These are phyloP conservation scores for Hippocampus zosterae DNA, from an alignment of 2,113 vertebrate species.

Conservation along the genomic window DNA sequence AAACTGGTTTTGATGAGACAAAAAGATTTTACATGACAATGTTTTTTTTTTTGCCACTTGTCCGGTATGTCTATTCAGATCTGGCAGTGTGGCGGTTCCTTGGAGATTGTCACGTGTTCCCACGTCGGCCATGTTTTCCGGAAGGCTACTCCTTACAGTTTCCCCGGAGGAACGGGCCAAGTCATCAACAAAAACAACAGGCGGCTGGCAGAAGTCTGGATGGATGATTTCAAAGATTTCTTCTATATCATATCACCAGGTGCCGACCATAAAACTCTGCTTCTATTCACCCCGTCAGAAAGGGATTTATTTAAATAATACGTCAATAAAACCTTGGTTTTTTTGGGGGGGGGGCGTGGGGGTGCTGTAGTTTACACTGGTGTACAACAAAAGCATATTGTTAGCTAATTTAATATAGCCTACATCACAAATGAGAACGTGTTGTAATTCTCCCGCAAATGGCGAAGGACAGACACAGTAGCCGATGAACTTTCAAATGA, in stretches of 20 bases:
- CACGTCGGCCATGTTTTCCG: slow-evolving; percentile 97
- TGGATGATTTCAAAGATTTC: slow-evolving; percentile 99
- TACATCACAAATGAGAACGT: no score
- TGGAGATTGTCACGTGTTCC: slow-evolving; percentile 96
- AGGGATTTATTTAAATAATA: no score
- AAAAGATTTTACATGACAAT: no score
- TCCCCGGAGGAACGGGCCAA: slow-evolving; percentile 96
- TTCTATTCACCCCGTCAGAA: background rate
- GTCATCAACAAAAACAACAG: slow-evolving; percentile 99
- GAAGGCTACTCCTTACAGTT: slow-evolving; percentile 95
- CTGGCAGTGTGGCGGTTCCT: slow-evolving; percentile 94
- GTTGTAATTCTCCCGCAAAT: no score
- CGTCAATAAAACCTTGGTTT: no score
- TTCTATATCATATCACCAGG: slow-evolving; percentile 99
- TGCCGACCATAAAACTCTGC: slow-evolving; percentile 39
- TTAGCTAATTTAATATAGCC: no score
- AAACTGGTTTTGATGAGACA: background rate
- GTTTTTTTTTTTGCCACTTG: background rate
- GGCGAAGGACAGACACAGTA: no score
- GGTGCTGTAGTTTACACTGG: no score
- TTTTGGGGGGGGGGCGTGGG: no score
- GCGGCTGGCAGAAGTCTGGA: slow-evolving; percentile 95
- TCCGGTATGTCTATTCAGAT: slow-evolving; percentile 69
- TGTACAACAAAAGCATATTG: no score
- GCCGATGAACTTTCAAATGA: no score